Evolutionary conservation across 35 echinoderm and acorn worm species (phyloP).

Genomic region (Strongylocentrotus purpuratus): DNA sequence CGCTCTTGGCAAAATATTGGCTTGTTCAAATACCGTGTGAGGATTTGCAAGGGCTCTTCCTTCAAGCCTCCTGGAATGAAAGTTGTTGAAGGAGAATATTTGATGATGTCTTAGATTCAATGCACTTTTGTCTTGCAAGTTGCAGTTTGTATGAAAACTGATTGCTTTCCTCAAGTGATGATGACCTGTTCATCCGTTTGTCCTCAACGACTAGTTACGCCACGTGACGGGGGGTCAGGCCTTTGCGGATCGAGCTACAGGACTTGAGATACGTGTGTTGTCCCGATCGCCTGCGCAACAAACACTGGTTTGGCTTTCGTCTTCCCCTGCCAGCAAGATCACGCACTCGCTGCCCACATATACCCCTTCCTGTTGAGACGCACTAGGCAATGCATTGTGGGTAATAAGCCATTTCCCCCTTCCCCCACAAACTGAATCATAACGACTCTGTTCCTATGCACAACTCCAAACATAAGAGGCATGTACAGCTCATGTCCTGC

Average conservation of each 20-base stretch:
- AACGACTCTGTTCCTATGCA: constrained; percentile 35
- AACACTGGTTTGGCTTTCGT: background rate
- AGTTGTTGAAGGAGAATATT: background rate
- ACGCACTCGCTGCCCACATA: constrained; percentile 16
- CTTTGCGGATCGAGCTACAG: background rate
- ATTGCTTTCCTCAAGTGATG: background rate
- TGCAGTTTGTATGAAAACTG: background rate
- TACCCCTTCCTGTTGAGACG: background rate
- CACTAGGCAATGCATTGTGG: constrained; percentile 51
- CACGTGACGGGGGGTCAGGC: background rate
- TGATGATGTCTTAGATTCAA: background rate
- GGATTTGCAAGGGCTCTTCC: background rate
- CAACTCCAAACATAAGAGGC: background rate
- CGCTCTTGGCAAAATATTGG: constrained; percentile 8
- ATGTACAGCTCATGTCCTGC: background rate
- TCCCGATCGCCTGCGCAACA: constrained; percentile 20
- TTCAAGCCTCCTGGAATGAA: background rate
- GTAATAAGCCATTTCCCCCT: constrained; percentile 56
- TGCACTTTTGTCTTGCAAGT: background rate
- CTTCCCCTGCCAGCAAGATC: background rate
- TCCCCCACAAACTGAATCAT: constrained; percentile 28
- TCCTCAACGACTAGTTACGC: background rate
- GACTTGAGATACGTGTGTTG: constrained; percentile 17
- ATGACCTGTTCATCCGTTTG: background rate
- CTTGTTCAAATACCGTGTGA: background rate